Evolutionary conservation across 2,797 vertebrate species (phyloP).

Genomic region (Anableps anableps): DNA sequence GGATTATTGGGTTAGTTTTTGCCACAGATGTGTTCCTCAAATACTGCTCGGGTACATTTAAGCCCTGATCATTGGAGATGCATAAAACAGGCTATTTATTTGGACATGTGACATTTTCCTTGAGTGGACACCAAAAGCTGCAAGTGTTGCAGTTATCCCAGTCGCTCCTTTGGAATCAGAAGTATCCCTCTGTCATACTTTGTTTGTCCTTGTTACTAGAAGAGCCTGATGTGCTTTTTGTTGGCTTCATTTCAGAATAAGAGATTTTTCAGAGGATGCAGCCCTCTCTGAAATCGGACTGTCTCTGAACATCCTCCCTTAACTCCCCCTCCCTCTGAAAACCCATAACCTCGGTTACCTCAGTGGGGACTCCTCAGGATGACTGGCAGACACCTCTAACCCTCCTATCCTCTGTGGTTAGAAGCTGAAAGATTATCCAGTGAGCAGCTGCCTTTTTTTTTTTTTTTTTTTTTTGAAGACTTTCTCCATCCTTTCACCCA

Average conservation of each 20-base stretch:
- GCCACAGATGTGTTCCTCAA: neutral
- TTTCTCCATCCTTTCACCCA: conserved; percentile 12
- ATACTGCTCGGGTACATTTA: neutral
- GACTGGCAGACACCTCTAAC: conserved; percentile 68
- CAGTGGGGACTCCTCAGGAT: conserved; percentile 48
- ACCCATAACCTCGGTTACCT: conserved; percentile 37
- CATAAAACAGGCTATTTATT: neutral
- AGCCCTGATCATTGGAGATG: neutral
- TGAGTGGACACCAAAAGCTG: neutral
- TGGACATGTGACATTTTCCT: neutral
- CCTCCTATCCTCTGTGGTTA: conserved; percentile 47
- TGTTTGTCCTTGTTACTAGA: conserved; percentile 2
- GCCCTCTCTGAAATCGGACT: neutral
- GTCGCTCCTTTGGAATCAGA: neutral
- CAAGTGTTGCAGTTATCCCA: neutral
- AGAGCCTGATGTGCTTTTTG: neutral
- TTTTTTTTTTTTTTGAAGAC: neutral
- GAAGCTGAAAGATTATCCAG: conserved; percentile 62
- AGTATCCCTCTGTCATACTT: fast-evolving
- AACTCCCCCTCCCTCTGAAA: conserved; percentile 16
- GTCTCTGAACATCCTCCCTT: conserved; percentile 28
- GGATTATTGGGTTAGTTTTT: neutral
- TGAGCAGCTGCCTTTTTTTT: conserved; percentile 7
- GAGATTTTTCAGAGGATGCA: neutral
- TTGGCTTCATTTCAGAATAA: neutral